Conservation (phyloP, 2,797 vertebrate genomes). For the Neopelma chrysocephalum region DNA sequence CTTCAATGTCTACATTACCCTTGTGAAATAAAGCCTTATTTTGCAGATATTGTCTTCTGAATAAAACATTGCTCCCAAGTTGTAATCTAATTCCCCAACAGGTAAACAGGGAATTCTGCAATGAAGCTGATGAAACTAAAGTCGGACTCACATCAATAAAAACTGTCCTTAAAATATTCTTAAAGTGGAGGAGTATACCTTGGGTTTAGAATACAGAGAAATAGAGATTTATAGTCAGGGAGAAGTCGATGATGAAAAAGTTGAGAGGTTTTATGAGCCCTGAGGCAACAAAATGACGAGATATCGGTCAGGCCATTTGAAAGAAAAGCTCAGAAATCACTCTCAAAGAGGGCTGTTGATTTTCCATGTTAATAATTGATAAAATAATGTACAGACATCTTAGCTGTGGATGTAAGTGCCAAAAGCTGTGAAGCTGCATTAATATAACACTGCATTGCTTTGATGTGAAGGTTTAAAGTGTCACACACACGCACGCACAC, state of each 20-base stretch:
- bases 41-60: neutral
- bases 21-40: conserved; percentile 11
- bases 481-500: neutral
- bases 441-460: neutral
- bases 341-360: conserved; percentile 7
- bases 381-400: conserved; percentile 11
- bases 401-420: conserved; percentile 13
- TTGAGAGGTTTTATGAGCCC: conserved; percentile 23
- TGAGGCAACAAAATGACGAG: conserved; percentile 10
- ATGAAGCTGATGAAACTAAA: neutral
- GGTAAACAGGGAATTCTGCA: neutral
- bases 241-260: neutral
- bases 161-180: conserved; percentile 11
- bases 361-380: conserved; percentile 65
- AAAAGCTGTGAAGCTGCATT: neutral
- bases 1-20: neutral
- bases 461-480: neutral
- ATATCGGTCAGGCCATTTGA: conserved; percentile 21
- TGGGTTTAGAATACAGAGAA: neutral
- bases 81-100: neutral
- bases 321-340: conserved; percentile 41
- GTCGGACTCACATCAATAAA: neutral
- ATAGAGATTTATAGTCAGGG: conserved; percentile 1
- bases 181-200: neutral
- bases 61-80: conserved; percentile 22